A percentile compares a stretch with the other conserved stretches of the same genome.
Evolutionary conservation across 2,113 vertebrate species (phyloP).

Genomic region (Laticauda colubrina): DNA sequence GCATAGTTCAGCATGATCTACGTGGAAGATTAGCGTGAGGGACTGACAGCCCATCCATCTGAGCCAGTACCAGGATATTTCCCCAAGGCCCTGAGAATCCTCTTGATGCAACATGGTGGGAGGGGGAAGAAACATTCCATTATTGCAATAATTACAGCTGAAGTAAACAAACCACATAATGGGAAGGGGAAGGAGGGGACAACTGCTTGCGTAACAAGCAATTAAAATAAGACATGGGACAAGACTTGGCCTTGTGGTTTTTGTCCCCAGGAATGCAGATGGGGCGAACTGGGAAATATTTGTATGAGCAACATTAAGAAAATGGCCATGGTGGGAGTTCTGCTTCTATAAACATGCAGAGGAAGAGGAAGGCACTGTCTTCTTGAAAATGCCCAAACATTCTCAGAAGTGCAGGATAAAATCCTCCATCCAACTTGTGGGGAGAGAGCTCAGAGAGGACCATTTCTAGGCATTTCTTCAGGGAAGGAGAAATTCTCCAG

Average conservation of each 20-base stretch:
- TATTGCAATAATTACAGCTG: slow-evolving; percentile 38
- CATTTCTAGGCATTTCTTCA: background rate
- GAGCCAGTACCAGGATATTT: background rate
- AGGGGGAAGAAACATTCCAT: slow-evolving; percentile 32
- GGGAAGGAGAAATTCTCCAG: background rate
- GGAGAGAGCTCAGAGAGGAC: background rate
- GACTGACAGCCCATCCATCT: background rate
- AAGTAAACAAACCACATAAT: slow-evolving; percentile 43
- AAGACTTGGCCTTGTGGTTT: slow-evolving; percentile 46
- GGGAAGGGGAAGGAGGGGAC: slow-evolving; percentile 9
- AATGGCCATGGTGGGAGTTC: background rate
- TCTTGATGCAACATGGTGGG: slow-evolving; percentile 10
- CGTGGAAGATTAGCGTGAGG: background rate
- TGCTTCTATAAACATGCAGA: background rate
- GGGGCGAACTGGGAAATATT: slow-evolving; percentile 25
- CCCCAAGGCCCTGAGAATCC: slow-evolving; percentile 9
- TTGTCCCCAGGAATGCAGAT: slow-evolving; percentile 52
- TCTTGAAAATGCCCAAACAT: background rate
- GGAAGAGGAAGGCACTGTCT: background rate
- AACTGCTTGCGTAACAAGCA: slow-evolving; percentile 46
- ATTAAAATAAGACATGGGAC: slow-evolving; percentile 45
- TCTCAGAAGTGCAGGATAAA: background rate
- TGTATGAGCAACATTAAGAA: background rate
- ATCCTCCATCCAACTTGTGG: background rate
- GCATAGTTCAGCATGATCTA: background rate